Base-by-base conservation (phyloP, 2,113 vertebrate genomes). In the Prunella himalayana region DNA sequence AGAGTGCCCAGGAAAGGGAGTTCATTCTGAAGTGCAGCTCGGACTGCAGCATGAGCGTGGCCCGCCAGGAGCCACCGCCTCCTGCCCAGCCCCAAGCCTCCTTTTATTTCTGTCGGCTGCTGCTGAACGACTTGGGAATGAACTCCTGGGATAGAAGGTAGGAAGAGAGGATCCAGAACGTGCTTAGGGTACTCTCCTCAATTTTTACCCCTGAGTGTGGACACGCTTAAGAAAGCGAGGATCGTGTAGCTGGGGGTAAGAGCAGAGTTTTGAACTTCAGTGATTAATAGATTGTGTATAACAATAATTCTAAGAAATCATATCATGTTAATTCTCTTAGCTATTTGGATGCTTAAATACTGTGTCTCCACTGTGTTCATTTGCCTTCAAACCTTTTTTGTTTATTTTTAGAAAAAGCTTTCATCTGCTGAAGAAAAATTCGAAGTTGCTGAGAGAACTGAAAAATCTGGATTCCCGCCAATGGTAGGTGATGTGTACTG, bases 141-240 rank as follows among this genome's bases (percentile, higher is more conserved):
- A 99, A 99, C 97, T 99, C 99, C 71, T 99, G 99, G 99, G 99
- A 99, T 9, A 99, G 98, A 97, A 99, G 99, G 99, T 99, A 98
- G 86, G 86, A 20, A 24, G 35, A 8, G 39, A 56, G n/a, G 3
- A 13, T 59, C 51, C 45, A 24, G 24, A 20, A 20, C 9, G 0
- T 18, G 9, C 33, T 82, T 27, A 2, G 2, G 3, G 27, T 23
- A 3, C 17, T 53, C 42, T 16, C 57, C 45, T 73, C 18, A 2
- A 27, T 59, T 75, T 23, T 42, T 27, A 3, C 19, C 13, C 15
- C 17, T 9, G 21, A 30, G 14, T 0, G 0, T 4, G 13, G 10
- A 7, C 37, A 4, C 1, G 0, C 42, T 70, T 53, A 42, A 44
- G 28, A 60, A 60, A 59, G 14, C 0, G 0, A 51, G 50, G 41